Percentiles rank a stretch among this genome's conserved stretches.
These are phyloP conservation scores for Lottia scabra DNA, from an alignment of 2,888 invertebrate species.

Conservation along the genomic window DNA sequence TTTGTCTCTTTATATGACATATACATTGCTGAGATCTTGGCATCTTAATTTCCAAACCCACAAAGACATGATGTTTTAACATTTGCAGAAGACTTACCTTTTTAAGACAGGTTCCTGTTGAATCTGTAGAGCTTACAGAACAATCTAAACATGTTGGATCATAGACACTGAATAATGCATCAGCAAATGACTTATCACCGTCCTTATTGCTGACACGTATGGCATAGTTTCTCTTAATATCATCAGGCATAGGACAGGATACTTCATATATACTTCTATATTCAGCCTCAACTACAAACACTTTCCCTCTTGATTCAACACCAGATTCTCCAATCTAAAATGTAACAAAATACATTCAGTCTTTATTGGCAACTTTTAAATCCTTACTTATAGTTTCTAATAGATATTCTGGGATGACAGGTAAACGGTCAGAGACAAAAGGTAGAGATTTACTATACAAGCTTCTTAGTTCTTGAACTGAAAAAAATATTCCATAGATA, in stretches of 20 bases:
- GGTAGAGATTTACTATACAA: no score
- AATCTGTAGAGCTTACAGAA: slow-evolving; percentile 10
- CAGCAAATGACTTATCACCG: slow-evolving; percentile 10
- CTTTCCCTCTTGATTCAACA: background rate
- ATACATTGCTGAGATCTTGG: no score
- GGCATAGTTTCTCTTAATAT: slow-evolving; percentile 26
- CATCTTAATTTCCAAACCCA: no score
- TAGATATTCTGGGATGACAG: no score
- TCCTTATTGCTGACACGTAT: slow-evolving; percentile 36
- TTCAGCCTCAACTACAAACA: slow-evolving; percentile 10
- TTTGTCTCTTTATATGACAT: no score
- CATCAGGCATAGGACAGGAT: slow-evolving; percentile 31
- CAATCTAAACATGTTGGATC: slow-evolving; percentile 32
- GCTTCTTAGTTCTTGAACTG: no score
- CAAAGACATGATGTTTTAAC: no score
- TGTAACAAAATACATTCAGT: no score
- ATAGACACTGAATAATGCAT: slow-evolving; percentile 32
- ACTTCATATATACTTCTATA: slow-evolving; percentile 27
- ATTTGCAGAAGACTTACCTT: slow-evolving; percentile 23
- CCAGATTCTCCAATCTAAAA: slow-evolving; percentile 27
- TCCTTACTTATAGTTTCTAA: no score
- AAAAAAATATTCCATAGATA: no score
- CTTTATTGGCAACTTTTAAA: no score
- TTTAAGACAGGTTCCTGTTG: slow-evolving; percentile 28
- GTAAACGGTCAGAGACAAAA: no score